Conservation (phyloP, 2,888 invertebrate species). For the Ischnura elegans region DNA sequence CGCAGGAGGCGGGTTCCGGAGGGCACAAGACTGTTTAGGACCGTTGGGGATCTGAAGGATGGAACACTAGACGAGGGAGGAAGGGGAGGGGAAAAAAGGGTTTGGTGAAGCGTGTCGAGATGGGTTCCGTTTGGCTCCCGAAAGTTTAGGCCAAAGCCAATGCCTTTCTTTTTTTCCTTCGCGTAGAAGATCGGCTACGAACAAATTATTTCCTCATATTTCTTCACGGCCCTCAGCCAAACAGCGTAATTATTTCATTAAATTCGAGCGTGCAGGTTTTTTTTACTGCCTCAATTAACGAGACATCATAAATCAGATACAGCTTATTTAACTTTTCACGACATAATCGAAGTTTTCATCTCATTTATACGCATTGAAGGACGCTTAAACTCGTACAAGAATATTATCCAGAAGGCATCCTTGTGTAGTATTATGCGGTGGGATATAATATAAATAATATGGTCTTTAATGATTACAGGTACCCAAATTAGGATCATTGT, state of each 20-base stretch:
- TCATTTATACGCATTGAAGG: too few relatives aligned
- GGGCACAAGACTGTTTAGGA: background rate
- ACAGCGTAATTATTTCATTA: background rate
- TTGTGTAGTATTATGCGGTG: too few relatives aligned
- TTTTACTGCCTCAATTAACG: background rate
- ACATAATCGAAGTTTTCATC: too few relatives aligned
- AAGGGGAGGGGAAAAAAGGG: background rate
- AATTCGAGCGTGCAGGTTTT: background rate
- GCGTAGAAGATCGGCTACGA: background rate
- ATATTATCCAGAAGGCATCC: too few relatives aligned
- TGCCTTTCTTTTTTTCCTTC: background rate
- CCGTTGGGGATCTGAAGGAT: background rate
- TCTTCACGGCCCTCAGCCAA: background rate
- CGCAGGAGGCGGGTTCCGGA: background rate
- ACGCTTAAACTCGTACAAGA: too few relatives aligned
- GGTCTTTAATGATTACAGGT: too few relatives aligned
- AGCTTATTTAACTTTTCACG: too few relatives aligned
- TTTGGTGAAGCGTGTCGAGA: conserved; percentile 28
- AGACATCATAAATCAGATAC: background rate
- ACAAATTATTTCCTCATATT: background rate
- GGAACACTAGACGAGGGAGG: background rate
- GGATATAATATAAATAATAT: too few relatives aligned
- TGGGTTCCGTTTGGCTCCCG: conserved; percentile 50
- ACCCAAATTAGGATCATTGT: too few relatives aligned
- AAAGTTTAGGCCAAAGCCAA: background rate